phyloP scores from a whole-genome alignment of 2,797 vertebrate genomes.

The Graptemys geographica region DNA sequence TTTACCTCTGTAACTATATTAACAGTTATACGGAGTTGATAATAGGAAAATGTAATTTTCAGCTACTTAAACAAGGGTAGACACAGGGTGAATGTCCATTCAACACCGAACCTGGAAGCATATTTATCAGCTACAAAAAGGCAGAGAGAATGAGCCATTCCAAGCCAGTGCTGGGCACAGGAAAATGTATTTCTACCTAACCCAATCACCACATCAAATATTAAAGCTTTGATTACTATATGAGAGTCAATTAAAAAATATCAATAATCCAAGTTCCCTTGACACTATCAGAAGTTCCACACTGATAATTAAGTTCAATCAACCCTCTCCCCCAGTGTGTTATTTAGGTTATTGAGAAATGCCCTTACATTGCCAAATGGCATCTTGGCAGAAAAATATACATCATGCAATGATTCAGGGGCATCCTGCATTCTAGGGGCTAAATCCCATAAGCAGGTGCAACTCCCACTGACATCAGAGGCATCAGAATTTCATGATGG shows the following conservation, averaged over 20 bases:
- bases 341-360: background rate
- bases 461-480: background rate
- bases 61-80: background rate
- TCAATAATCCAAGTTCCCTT: background rate
- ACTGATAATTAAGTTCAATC: background rate
- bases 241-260: background rate
- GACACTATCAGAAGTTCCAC: background rate
- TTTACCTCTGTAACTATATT: background rate
- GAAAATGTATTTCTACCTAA: background rate
- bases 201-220: background rate
- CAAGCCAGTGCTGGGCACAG: no score
- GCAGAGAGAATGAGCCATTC: background rate
- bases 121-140: background rate
- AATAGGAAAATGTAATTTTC: background rate
- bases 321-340: background rate
- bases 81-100: background rate
- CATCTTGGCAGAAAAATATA: background rate
- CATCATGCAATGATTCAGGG: background rate
- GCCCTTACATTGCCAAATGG: background rate
- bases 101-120: background rate
- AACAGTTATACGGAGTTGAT: background rate
- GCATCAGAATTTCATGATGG: fast-evolving
- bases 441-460: background rate
- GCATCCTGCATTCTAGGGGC: background rate
- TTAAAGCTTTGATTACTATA: background rate